These are phyloP conservation scores for Plumapathes pennacea DNA, from an alignment of 92 coral and sea anemone species.

Conservation along the genomic window DNA sequence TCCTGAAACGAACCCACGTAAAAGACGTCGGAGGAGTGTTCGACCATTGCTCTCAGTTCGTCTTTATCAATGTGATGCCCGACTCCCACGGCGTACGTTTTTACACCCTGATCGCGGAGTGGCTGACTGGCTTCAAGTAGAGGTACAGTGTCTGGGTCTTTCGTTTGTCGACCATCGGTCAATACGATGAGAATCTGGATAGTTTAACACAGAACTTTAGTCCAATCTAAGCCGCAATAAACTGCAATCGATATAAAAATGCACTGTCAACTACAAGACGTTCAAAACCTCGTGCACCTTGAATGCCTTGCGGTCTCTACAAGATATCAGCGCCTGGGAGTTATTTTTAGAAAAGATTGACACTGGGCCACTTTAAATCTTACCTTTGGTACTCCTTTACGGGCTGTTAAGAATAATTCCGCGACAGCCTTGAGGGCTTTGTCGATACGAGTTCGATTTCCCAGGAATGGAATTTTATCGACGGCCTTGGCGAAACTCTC, in stretches of 20 bases:
- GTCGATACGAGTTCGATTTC: constrained; percentile 69
- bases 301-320: no score
- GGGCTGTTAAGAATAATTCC: constrained; percentile 10
- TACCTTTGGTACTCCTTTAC: constrained; percentile 8
- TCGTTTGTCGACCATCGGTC: constrained; percentile 72
- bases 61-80: constrained; percentile 37
- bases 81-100: constrained; percentile 61
- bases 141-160: constrained; percentile 57
- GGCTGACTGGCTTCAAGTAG: constrained; percentile 66
- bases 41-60: constrained; percentile 52
- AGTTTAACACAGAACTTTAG: no score
- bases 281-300: no score
- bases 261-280: no score
- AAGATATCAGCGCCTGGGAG: no score
- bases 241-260: no score
- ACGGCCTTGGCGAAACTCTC: constrained; percentile 60
- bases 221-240: no score
- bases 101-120: constrained; percentile 66
- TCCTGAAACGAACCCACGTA: constrained; percentile 62
- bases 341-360: no score
- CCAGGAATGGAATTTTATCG: constrained; percentile 52
- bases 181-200: constrained; percentile 59
- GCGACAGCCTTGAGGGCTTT: constrained; percentile 49
- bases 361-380: no score
- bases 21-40: constrained; percentile 56